A percentile compares a stretch with the other conserved stretches of the same genome.
Conservation (phyloP, 2,797 vertebrate genomes). For the Bradypodion pumilum region DNA sequence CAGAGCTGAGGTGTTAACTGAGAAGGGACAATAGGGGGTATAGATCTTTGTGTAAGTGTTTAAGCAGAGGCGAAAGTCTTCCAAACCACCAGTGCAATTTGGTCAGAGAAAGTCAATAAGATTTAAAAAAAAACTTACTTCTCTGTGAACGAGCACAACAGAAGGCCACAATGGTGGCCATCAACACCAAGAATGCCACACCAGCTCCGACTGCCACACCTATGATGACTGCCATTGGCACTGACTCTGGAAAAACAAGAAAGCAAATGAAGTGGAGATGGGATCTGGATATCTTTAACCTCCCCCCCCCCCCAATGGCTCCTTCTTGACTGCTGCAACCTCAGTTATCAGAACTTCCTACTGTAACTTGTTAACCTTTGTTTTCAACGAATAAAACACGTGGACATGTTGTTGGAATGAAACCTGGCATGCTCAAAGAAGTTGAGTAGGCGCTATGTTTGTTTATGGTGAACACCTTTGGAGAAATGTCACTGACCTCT, state of each 20-base stretch:
- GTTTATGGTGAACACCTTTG: not conserved
- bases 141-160: conserved; percentile 97
- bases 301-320: not conserved
- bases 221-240: conserved; percentile 96
- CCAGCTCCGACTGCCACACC: conserved; percentile 96
- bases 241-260: conserved; percentile 85
- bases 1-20: not conserved
- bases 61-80: not conserved
- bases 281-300: not conserved
- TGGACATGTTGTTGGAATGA: not conserved
- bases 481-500: not conserved
- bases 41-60: not conserved
- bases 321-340: no score
- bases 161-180: conserved; percentile 97
- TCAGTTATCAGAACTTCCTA: not conserved
- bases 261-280: conserved; percentile 34
- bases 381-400: not conserved
- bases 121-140: conserved; percentile 81
- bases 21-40: not conserved
- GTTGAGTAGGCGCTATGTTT: not conserved
- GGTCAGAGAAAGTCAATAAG: not conserved
- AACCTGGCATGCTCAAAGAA: not conserved
- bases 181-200: conserved; percentile 94
- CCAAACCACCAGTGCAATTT: not conserved
- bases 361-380: not conserved